Conservation (phyloP, 64 coral and sea anemone species). For the Anthopleura sola region DNA sequence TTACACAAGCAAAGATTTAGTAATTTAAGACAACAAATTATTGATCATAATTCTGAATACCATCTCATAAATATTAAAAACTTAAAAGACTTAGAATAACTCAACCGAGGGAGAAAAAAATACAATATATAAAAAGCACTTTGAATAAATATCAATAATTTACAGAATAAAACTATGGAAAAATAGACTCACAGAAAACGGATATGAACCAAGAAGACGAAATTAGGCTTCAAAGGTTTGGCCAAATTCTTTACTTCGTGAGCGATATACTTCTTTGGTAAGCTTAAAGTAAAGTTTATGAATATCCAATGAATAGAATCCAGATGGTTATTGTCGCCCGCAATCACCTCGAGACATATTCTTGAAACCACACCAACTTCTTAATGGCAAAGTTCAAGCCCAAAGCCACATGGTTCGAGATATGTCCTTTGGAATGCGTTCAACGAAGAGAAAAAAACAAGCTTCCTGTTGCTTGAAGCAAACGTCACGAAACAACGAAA, state of each 20-base stretch:
- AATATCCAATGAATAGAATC: neutral
- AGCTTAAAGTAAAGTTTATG: neutral
- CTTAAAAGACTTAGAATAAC: too few species aligned
- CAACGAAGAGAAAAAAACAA: neutral
- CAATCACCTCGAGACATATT: neutral
- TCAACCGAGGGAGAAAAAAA: neutral
- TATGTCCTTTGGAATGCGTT: neutral
- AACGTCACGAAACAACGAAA: neutral
- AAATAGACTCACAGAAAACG: too few species aligned
- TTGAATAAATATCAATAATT: too few species aligned
- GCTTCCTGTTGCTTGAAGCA: neutral
- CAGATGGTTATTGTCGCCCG: neutral
- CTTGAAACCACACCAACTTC: neutral
- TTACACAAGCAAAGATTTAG: neutral
- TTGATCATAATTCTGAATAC: neutral
- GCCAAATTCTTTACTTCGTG: neutral
- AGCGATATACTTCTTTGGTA: neutral
- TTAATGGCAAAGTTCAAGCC: constrained; percentile 5
- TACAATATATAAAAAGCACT: too few species aligned
- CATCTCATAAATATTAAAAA: neutral
- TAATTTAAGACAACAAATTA: neutral
- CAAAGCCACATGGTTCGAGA: neutral
- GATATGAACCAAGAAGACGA: neutral
- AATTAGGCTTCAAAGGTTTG: neutral
- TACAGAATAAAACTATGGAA: too few species aligned